Evolutionary conservation across 2,888 invertebrate species (phyloP), one percentile per base, ranked within the genome.

Genomic region (Hydroisotoma schaefferi): DNA sequence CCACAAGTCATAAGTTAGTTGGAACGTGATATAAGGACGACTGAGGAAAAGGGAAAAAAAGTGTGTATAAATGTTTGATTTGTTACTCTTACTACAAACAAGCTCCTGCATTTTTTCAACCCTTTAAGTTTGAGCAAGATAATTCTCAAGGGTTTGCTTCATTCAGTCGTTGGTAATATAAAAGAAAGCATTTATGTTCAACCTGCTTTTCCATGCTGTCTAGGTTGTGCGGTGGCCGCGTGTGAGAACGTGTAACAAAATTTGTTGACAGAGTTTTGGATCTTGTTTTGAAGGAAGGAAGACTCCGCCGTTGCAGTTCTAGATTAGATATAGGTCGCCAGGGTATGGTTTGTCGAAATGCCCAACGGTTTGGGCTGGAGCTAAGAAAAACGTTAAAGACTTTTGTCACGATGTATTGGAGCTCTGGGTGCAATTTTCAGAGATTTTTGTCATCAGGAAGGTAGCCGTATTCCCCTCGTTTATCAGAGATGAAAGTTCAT

Each of bases 401-500:
- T 55, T 60, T 62, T 49, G 51, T 40, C 53, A 61, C 64, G 65
- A 71, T 64, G 65, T 67, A 71, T 71, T 69, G 70, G 62, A 69
- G 69, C 69, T 65, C 59, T 65, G 70, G 72, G 70, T 69, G 55
- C 72, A 70, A 72, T 72, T 72, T 65, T 67, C 63, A 68, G 67
- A 68, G 67, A 68, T 72, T 72, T 70, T 70, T 70, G 72, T 72
- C 72, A 70, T 70, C 67, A 67, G 65, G 61, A 55, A 38, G 52
- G 56, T 63, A n/a, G n/a, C n/a, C 62, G 61, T 63, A 63, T 65
- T 70, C 65, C 61, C 57, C 61, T 61, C 68, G 63, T 72, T 72
- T 70, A 69, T 72, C 70, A 68, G 64, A 68, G 63, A 72, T 65
- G 67, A 70, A 72, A 72, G 65, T 72, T 72, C 68, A 67, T 71